phyloP scores from a whole-genome alignment of 2,113 vertebrate genomes.

The Neotragus moschatus region DNA sequence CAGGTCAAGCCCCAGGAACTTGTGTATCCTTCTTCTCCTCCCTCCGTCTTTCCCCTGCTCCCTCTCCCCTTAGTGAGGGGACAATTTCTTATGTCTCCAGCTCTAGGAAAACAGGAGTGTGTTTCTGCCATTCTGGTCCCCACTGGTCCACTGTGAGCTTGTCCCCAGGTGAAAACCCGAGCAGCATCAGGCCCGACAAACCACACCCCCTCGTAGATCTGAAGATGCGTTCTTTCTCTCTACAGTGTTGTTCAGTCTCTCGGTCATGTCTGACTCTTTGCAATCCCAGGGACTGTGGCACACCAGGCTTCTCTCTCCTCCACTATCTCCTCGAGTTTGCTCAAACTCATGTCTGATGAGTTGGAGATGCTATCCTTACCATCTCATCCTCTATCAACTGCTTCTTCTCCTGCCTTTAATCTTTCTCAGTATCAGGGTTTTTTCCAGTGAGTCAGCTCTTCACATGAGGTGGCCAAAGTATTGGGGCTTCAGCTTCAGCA shows the following conservation, averaged over 20 bases:
- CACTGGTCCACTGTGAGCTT: background rate
- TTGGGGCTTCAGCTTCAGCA: background rate
- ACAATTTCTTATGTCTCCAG: rapidly evolving
- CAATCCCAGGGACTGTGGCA: rapidly evolving
- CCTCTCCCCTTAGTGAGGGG: no score
- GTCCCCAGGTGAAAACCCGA: rapidly evolving
- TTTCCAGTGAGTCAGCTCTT: background rate
- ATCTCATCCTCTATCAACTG: background rate
- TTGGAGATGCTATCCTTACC: background rate
- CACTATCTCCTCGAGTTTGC: background rate
- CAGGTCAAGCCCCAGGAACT: background rate
- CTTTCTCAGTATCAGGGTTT: background rate
- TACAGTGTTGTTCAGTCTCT: background rate
- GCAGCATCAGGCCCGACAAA: background rate
- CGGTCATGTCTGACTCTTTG: background rate
- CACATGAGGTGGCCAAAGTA: background rate
- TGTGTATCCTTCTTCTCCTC: rapidly evolving
- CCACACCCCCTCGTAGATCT: rapidly evolving
- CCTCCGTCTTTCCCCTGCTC: rapidly evolving
- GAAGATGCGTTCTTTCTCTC: background rate
- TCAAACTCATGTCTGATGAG: background rate
- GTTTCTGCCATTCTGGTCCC: background rate
- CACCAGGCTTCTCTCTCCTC: background rate
- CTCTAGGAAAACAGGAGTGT: background rate
- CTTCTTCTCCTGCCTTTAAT: background rate